phyloP scores from a whole-genome alignment of 2,888 invertebrate species.

The Gnatocerus cornutus region DNA sequence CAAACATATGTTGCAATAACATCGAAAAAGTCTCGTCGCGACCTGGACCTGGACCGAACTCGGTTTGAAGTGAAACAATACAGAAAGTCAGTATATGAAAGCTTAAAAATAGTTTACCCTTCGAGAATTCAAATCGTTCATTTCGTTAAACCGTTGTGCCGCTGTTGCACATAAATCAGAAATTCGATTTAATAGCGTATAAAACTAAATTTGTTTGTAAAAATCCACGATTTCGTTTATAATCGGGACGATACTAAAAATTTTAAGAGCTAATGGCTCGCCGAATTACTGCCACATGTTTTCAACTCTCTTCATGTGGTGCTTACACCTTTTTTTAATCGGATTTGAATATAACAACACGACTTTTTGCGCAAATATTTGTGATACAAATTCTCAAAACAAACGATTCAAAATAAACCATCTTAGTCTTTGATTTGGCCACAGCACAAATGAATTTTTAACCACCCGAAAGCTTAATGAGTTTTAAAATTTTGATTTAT shows the following conservation, averaged over 20 bases:
- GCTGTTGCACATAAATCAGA: conserved; percentile 59
- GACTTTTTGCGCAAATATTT: conserved; percentile 14
- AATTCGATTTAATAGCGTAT: conserved; percentile 58
- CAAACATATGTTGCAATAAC: conserved; percentile 40
- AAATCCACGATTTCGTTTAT: conserved; percentile 58
- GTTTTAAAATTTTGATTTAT: conserved; percentile 51
- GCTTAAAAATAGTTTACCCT: conserved; percentile 38
- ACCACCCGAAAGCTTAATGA: conserved; percentile 41
- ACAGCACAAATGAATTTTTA: conserved; percentile 33
- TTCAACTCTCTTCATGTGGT: conserved; percentile 12
- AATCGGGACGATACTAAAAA: conserved; percentile 48
- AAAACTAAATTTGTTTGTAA: conserved; percentile 61
- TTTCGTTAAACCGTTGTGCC: conserved; percentile 44
- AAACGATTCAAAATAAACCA: conserved; percentile 32
- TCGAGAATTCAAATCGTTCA: conserved; percentile 34
- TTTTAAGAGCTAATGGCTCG: conserved; percentile 43
- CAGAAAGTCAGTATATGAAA: background rate
- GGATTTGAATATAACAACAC: conserved; percentile 10
- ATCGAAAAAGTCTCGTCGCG: conserved; percentile 24
- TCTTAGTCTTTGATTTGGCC: conserved; percentile 38
- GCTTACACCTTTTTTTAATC: conserved; percentile 16
- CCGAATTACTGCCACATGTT: conserved; percentile 57
- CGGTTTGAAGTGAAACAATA: background rate
- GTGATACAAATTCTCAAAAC: conserved; percentile 25
- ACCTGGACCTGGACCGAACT: conserved; percentile 15